Evolutionary conservation across 2,113 vertebrate species (phyloP), one percentile per base, ranked within the genome.

Genomic region (Bostrychus sinensis): DNA sequence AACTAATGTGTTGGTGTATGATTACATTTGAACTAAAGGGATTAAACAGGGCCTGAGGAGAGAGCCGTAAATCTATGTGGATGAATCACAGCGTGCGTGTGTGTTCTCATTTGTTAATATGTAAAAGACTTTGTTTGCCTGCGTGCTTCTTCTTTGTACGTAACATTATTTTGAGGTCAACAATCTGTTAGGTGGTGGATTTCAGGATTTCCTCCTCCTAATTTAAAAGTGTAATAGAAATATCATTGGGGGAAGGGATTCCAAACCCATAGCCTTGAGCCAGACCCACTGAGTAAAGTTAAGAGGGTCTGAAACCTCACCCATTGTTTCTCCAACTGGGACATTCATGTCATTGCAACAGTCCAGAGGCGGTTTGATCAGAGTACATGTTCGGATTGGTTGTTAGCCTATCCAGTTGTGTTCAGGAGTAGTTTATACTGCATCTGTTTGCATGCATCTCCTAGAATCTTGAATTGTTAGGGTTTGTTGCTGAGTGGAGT

Each of bases 31-130:
- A 78, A 77, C 82, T 86, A 86, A 85, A 82, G 56, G 84, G 85
- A 87, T 89, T 88, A 83, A 82, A 84, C 86, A 86, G 78, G 55
- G 73, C 79, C 83, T 85, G 86, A 89, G 86, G 80, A 86, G 82
- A 88, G 84, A 89, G 82, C 86, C 30, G 57, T 74, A 61, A 75
- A 50, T 77, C n/a, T 70, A 34, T 43, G 59, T 72, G 23, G 78
- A 68, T 41, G 59, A 71, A 61, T 57, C 45, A 58, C 25, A 60
- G 17, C 58, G 57, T 67, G 56, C 53, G 73, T 62, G 16, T 51
- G 36, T 25, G n/a, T 61, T 37, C 37, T 41, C 62, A 48, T 19
- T 32, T 66, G 43, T 59, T 22, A 45, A 30, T 60, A 37, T 60
- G 37, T 43, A 7, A 11, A 30, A 32, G 17, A 12, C 16, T 7